Base-by-base conservation (phyloP, 53 echinoderm and acorn worm species). In the Holothuria scabra region DNA sequence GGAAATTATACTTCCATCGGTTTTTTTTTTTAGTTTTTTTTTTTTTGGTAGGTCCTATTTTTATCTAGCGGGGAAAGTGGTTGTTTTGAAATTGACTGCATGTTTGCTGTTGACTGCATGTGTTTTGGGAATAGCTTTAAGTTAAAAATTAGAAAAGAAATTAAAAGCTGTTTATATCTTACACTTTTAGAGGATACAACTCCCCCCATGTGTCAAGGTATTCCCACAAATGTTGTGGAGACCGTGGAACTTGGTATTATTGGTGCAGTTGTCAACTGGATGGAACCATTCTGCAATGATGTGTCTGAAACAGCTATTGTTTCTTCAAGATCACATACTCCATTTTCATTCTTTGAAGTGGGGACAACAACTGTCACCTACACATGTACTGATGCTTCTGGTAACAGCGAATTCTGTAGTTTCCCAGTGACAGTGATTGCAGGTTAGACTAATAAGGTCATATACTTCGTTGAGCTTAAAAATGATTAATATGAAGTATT, bases 291-390 rank as follows among this genome's bases (percentile, higher is more conserved):
- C 1, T 88, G 88, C 11, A 81, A 18, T 16, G 88, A 88, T 49
- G 46, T 82, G 82, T 85, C 88, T 41, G 88, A 76, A n/a, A 28
- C 59, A 31, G 70, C 60, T 19, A 18, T 60, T 48, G 81, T 87
- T 59, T 32, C 84, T 18, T 69, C 84, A n/a, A 33, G 72, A 26
- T 68, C 74, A 28, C 63, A 80, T 46, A 20, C 30, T 32, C 84
- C 89, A 23, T 84, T 84, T n/a, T 21, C 44, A 16, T 67, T 81
- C 44, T 92, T 92, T 66, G 41, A 80, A 5, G 75, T 89, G 63
- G 89, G 89, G 33, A 56, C 79, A 56, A 92, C 92, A 37, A 32
- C 59, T 12, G 89, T 92, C 18, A 84, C 60, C 24, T 92, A 84
- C 37, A 69, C 62, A 35, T 84, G 84, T 57, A 80, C 78, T 84